Evolutionary conservation across 2,888 invertebrate genomes (phyloP).

Genomic region (Tridacna gigas): DNA sequence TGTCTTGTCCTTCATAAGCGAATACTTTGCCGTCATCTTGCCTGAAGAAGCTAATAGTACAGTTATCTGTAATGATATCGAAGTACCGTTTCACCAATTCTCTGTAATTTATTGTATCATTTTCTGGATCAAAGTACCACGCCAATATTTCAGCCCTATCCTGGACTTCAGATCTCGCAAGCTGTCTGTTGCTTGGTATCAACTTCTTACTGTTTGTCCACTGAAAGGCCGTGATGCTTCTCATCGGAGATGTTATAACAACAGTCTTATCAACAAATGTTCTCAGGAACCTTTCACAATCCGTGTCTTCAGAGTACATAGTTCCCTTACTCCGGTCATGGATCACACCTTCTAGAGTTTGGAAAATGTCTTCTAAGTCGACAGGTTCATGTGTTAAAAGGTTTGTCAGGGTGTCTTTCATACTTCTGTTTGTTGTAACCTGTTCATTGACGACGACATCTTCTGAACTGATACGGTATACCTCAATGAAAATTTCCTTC

Average conservation of each 20-base stretch:
- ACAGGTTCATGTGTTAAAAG: neutral
- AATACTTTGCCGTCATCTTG: neutral
- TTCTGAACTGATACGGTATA: neutral
- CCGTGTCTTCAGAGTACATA: neutral
- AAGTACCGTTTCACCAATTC: neutral
- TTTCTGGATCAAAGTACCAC: constrained; percentile 14
- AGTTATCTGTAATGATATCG: constrained; percentile 21
- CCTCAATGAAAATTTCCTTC: neutral
- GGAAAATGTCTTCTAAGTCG: neutral
- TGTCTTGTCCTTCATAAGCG: neutral
- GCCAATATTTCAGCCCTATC: constrained; percentile 43
- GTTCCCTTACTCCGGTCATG: neutral
- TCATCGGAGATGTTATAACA: constrained; percentile 33
- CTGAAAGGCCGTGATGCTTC: constrained; percentile 42
- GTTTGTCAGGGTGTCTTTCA: neutral
- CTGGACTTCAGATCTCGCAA: neutral
- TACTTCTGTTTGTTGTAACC: neutral
- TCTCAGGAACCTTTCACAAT: constrained; percentile 3
- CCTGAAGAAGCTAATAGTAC: neutral
- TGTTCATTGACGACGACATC: neutral
- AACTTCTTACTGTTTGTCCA: constrained; percentile 43
- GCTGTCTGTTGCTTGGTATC: neutral
- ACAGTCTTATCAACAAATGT: neutral
- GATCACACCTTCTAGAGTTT: neutral
- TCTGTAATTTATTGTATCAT: neutral